Evolutionary conservation across 2,113 vertebrate genomes (phyloP).

Genomic region (Peromyscus leucopus): DNA sequence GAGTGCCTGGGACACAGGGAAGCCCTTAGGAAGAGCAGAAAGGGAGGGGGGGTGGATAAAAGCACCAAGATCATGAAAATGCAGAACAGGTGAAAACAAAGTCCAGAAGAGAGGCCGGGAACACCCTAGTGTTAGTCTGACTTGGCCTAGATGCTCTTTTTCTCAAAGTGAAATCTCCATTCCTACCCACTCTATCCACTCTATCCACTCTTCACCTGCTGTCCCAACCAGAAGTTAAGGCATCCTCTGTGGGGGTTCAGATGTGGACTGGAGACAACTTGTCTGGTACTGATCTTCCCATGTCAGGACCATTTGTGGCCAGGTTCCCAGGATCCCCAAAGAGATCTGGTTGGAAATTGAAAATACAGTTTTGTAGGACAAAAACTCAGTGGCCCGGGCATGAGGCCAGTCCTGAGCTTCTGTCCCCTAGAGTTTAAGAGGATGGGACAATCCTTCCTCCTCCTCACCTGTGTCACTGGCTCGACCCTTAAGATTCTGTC

Average conservation of each 20-base stretch:
- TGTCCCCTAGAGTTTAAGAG: not conserved
- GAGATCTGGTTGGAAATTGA: slow-evolving; percentile 30
- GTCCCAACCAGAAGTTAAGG: not conserved
- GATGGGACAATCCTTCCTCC: not conserved
- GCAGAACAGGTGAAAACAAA: not conserved
- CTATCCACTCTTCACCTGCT: no score
- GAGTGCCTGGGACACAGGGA: not conserved
- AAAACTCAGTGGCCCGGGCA: not conserved
- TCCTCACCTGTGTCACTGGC: not conserved
- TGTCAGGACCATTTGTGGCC: not conserved
- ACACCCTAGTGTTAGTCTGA: not conserved
- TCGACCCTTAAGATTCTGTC: slow-evolving; percentile 12
- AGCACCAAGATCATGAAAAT: not conserved
- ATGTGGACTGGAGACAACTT: not conserved
- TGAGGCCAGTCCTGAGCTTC: not conserved
- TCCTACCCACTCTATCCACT: not conserved
- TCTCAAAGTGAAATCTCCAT: not conserved
- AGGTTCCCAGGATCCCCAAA: not conserved
- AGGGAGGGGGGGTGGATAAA: not conserved
- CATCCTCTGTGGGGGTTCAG: not conserved
- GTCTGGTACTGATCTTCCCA: not conserved
- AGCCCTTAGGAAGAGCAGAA: not conserved
- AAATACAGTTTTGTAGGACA: not conserved
- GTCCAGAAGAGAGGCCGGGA: not conserved
- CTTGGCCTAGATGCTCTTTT: not conserved